A percentile compares a stretch with the other conserved stretches of the same genome.
Evolutionary conservation across 2,888 invertebrate species (phyloP).

Genomic region (Apotomis turbidana): DNA sequence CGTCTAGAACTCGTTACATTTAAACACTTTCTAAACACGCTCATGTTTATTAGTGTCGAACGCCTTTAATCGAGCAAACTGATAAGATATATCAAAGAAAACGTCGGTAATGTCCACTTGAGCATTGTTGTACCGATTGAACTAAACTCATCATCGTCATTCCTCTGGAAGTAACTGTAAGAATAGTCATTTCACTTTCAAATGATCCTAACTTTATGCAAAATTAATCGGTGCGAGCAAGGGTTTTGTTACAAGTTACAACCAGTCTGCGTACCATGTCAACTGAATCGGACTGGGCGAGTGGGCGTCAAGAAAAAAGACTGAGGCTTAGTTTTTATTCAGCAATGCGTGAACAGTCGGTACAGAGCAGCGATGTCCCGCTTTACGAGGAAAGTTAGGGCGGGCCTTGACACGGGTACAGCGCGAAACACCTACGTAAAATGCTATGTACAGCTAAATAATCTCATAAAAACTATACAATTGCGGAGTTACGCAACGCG

Average conservation of each 20-base stretch:
- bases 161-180: not conserved
- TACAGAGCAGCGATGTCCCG: not conserved
- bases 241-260: too few species aligned
- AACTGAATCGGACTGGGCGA: too few species aligned
- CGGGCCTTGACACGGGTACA: constrained; percentile 31
- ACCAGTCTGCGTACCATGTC: too few species aligned
- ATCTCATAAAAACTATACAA: constrained; percentile 55
- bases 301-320: too few species aligned
- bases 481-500: constrained; percentile 54
- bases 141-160: not conserved
- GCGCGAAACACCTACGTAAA: constrained; percentile 22
- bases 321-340: too few species aligned
- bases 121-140: not conserved
- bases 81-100: constrained; percentile 13
- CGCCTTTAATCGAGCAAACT: not conserved
- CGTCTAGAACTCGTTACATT: constrained; percentile 4
- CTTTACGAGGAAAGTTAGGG: constrained; percentile 27
- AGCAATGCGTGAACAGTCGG: not conserved
- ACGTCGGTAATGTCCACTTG: not conserved
- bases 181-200: not conserved
- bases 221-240: not conserved
- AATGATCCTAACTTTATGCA: not conserved
- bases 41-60: not conserved
- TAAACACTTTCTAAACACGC: not conserved
- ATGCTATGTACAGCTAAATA: constrained; percentile 46